Conservation (phyloP, 2,113 vertebrate genomes). For the Xenopus tropicalis region UCB_Xtro_10.0 CM004450.2:42876501-42877000, state of each 20-base stretch:
- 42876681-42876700: slow-evolving; percentile 18
- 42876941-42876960: slow-evolving; percentile 32
- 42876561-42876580: slow-evolving; percentile 40
- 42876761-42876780: slow-evolving; percentile 5
- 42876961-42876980: slow-evolving; percentile 30
- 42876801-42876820: slow-evolving; percentile 46
- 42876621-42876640: slow-evolving; percentile 35
- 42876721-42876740: slow-evolving; percentile 26
- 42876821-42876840: slow-evolving; percentile 43
- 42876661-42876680: slow-evolving; percentile 24
- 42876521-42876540: slow-evolving; percentile 31
- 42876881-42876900: slow-evolving; percentile 40
- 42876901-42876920: slow-evolving; percentile 39
- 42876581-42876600: slow-evolving; percentile 43
- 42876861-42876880: slow-evolving; percentile 41
- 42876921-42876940: slow-evolving; percentile 22
- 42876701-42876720: slow-evolving; percentile 21
- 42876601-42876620: slow-evolving; percentile 42
- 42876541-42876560: slow-evolving; percentile 38
- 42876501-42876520: slow-evolving; percentile 18
- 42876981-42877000: slow-evolving; percentile 24
- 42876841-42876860: slow-evolving; percentile 45
- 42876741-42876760: background rate
- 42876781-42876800: slow-evolving; percentile 40
- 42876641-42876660: slow-evolving; percentile 36